Percentiles rank a stretch among this genome's conserved stretches.
Conservation (phyloP, 2,113 vertebrate species). For the Dipodomys merriami region DNA sequence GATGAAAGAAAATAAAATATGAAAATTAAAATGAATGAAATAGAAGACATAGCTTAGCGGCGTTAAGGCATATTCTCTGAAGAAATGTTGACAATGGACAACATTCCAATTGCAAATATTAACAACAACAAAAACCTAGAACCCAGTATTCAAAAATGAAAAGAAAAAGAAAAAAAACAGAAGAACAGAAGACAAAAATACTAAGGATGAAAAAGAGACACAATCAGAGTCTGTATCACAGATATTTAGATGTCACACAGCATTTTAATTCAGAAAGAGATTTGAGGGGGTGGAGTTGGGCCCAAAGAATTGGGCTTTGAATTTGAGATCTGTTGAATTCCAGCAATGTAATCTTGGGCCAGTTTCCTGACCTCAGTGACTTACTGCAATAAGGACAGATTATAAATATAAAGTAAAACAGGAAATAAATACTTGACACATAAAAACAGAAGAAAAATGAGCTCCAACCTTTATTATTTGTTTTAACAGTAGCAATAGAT, state of each 20-base stretch:
- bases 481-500: neutral
- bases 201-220: neutral
- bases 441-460: slow-evolving; percentile 16
- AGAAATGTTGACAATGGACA: neutral
- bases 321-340: neutral
- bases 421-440: neutral
- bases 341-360: neutral
- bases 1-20: neutral
- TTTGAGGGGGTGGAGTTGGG: neutral
- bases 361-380: neutral
- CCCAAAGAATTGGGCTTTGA: neutral
- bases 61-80: neutral
- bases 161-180: too few relatives aligned
- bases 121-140: neutral
- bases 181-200: neutral
- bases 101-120: neutral
- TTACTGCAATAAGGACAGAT: neutral
- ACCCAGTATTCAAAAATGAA: too few relatives aligned
- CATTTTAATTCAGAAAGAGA: neutral
- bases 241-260: too few relatives aligned
- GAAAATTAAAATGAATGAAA: slow-evolving; percentile 5
- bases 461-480: neutral
- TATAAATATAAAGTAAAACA: neutral
- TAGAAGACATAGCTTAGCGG: neutral
- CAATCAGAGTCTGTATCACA: neutral